phyloP scores from a whole-genome alignment of 2,113 vertebrate species.

The Leucoraja erinaceus region DNA sequence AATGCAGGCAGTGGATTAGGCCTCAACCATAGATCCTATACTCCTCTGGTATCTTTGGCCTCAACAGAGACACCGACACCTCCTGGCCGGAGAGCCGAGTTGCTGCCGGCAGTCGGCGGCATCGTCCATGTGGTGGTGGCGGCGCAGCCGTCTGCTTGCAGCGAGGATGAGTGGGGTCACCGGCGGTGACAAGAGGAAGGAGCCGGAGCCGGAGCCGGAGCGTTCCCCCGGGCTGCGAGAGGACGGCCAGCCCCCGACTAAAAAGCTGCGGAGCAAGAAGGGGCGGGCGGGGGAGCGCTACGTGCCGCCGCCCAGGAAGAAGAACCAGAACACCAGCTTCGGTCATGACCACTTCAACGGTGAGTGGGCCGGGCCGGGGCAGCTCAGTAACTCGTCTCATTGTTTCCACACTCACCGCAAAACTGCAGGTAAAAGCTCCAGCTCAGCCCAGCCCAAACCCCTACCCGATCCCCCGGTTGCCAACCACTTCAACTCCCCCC shows the following conservation, averaged over 20 bases:
- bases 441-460: no score
- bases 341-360: constrained; percentile 57
- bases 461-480: no score
- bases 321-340: constrained; percentile 76
- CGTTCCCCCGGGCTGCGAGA: neutral
- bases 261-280: constrained; percentile 46
- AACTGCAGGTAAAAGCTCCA: no score
- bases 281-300: constrained; percentile 62
- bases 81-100: no score
- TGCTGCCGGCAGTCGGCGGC: no score
- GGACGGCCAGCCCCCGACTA: neutral
- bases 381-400: no score
- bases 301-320: constrained; percentile 80
- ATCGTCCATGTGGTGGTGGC: neutral
- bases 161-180: neutral
- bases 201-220: neutral
- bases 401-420: no score
- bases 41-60: no score
- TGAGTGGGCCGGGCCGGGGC: neutral
- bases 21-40: no score
- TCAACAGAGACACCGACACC: no score
- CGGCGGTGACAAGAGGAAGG: constrained; percentile 9
- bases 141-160: neutral
- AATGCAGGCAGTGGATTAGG: no score
- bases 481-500: no score